These are phyloP conservation scores for Nymphalis io DNA, from an alignment of 1,140 invertebrate species.

Conservation along the genomic window DNA sequence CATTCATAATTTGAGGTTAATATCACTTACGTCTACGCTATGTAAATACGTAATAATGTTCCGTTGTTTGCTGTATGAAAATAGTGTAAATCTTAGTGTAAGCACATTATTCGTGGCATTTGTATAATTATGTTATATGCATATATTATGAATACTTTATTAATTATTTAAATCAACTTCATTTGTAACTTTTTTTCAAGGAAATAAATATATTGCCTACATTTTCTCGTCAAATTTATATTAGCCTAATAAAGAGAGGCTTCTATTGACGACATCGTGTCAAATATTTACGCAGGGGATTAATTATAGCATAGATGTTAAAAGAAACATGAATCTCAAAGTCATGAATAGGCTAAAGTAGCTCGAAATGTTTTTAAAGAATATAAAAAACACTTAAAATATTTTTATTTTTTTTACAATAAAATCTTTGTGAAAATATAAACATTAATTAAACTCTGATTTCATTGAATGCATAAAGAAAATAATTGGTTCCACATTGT, in stretches of 20 bases:
- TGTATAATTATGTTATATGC: not conserved
- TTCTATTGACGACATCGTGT: constrained; percentile 40
- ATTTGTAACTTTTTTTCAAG: not conserved
- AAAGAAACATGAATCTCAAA: constrained; percentile 32
- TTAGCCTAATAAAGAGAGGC: not conserved
- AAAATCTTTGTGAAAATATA: no score
- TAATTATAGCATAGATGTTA: constrained; percentile 44
- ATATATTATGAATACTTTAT: not conserved
- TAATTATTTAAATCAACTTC: no score
- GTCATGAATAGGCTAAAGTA: constrained; percentile 22
- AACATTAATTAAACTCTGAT: not conserved
- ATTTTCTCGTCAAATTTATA: not conserved
- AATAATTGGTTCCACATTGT: not conserved
- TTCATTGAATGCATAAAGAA: not conserved
- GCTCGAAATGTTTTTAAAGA: not conserved
- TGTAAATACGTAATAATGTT: constrained; percentile 47
- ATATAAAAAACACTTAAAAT: no score
- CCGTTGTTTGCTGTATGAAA: constrained; percentile 22
- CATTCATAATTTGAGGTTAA: constrained; percentile 66
- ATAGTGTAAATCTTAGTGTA: not conserved
- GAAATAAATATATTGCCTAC: not conserved
- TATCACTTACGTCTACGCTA: constrained; percentile 48
- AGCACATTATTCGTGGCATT: not conserved
- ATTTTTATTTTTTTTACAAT: no score
- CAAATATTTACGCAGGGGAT: constrained; percentile 31